Percentiles rank a stretch among this genome's conserved stretches.
phyloP scores from a whole-genome alignment of 1,140 invertebrate genomes.

The Halictus rubicundus region DNA sequence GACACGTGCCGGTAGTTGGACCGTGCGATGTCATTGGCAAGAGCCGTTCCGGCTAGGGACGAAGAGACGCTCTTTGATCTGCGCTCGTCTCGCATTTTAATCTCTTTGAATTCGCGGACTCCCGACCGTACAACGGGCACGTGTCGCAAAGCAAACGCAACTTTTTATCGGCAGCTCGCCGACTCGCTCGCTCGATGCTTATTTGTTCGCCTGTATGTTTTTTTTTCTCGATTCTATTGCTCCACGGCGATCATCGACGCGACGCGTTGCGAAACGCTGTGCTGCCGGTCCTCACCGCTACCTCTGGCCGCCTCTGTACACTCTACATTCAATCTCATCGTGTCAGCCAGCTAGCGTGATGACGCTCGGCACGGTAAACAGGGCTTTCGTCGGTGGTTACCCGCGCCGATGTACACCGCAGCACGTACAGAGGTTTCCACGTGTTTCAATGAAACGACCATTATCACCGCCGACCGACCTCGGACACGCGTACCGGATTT shows the following conservation, averaged over 20 bases:
- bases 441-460: conserved; percentile 7
- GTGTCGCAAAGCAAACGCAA: conserved; percentile 40
- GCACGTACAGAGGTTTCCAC: conserved; percentile 25
- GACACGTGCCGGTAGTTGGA: conserved; percentile 70
- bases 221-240: background rate
- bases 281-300: background rate
- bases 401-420: conserved; percentile 24
- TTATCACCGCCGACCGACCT: background rate
- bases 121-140: conserved; percentile 1
- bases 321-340: conserved; percentile 64
- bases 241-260: background rate
- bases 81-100: conserved; percentile 50
- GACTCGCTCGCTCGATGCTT: background rate
- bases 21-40: conserved; percentile 41
- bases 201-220: too few species aligned
- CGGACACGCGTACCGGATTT: background rate
- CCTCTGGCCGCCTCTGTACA: background rate
- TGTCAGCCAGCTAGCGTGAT: conserved; percentile 37
- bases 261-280: background rate
- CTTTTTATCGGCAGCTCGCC: background rate
- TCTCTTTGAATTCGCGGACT: conserved; percentile 48
- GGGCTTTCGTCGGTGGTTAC: conserved; percentile 32
- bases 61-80: conserved; percentile 57
- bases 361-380: conserved; percentile 46
- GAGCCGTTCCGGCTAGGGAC: conserved; percentile 18